Evolutionary conservation across 2,113 vertebrate genomes (phyloP), one percentile per base, ranked within the genome.

Genomic region (rat (Rattus norvegicus)): DNA sequence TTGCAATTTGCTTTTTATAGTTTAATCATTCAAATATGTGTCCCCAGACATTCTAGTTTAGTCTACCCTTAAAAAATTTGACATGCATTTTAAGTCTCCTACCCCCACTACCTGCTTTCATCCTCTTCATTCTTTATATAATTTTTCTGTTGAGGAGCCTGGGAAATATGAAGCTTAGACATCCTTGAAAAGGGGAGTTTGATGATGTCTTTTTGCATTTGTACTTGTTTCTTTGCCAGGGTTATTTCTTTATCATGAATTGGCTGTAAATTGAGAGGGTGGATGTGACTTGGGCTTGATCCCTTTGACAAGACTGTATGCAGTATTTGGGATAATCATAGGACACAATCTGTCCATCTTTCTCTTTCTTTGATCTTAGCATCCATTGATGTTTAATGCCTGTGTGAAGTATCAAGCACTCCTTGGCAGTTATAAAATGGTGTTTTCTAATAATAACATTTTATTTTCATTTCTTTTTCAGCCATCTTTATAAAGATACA

Each of bases 381-480:
- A 83, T 17, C 16, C 24, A 30, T 17, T 92, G 47, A 56, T 90
- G 0, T 92, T 95, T 79, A 96, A 75, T 88, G 3, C 24, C 20
- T 93, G 6, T 75, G 19, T 39, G 33, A 80, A 26, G 2, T 80
- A 28, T 54, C 47, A 77, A 4, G 83, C 36, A 87, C 88, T 88
- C 22, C 92, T 4, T 88, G 16, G 43, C 14, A 93, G 43, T 88
- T 88, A 12, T 70, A 77, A 91, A 93, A 84, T 84, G 22, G 5
- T 36, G 8, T 43, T 94, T 95, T 93, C 11, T 70, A 92, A 65
- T 83, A 85, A 20, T 91, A 24, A 30, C 5, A 93, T 85, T 93
- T 92, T 19, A n/a, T 87, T 96, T 87, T 91, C 7, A 61, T 56
- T 88, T 94, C 83, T 89, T 72, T 47, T 84, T 90, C n/a, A 26